Percentiles rank a stretch among this genome's conserved stretches.
Evolutionary conservation across 92 coral and sea anemone genomes (phyloP).

Genomic region (Bergia puertoricense): DNA sequence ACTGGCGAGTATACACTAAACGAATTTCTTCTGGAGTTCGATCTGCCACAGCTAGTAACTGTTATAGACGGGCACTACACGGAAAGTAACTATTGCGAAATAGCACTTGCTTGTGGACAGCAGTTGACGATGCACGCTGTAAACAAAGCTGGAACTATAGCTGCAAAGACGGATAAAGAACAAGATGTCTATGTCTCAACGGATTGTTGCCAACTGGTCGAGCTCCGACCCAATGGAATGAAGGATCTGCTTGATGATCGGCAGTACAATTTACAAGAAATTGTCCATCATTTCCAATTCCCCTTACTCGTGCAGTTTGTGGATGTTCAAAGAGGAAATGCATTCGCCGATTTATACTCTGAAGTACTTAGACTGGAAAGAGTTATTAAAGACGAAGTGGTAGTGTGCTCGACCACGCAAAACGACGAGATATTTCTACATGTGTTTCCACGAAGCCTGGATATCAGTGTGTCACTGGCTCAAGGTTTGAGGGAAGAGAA

Average conservation of each 20-base stretch:
- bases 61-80: not conserved
- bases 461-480: not conserved
- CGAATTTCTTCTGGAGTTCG: not conserved
- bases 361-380: conserved; percentile 9
- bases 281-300: not conserved
- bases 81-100: not conserved
- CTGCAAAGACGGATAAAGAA: not conserved
- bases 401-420: not conserved
- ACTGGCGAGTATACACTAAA: not conserved
- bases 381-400: conserved; percentile 21
- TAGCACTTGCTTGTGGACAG: not conserved
- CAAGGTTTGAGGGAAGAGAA: not conserved
- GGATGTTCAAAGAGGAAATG: not conserved
- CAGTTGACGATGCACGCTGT: not conserved
- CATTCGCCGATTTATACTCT: not conserved
- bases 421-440: not conserved
- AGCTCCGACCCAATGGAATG: not conserved
- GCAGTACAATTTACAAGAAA: not conserved
- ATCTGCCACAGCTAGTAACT: not conserved
- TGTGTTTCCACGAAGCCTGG: not conserved
- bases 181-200: not conserved
- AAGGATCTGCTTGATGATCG: conserved; percentile 3
- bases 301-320: conserved; percentile 14
- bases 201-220: not conserved
- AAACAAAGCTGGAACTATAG: conserved; percentile 9